Base-by-base conservation (phyloP, 2,797 vertebrate genomes). In the Phylloscopus collybita region DNA sequence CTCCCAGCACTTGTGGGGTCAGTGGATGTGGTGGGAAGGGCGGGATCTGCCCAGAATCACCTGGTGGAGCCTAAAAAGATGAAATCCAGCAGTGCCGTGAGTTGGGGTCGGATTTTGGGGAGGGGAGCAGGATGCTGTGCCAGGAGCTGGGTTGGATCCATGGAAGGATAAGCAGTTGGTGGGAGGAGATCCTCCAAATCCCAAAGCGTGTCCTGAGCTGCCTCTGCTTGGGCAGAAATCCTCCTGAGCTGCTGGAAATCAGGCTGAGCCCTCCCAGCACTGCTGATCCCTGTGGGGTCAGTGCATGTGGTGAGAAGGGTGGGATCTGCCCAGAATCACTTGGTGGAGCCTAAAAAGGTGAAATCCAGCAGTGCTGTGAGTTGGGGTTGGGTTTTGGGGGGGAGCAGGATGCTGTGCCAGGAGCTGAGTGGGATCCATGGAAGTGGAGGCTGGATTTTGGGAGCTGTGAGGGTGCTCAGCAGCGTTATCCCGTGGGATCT, bases 401-500 rank as follows among this genome's bases (percentile, higher is more conserved):
- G n/a, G 25, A 27, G 7, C 5, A 12, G 40, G 88, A 29, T 30
- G 75, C 21, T 51, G 14, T 54, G 14, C 10, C 22, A 9, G 0
- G 3, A 44, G 14, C 40, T 44, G 40, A 21, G 61, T 65, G 42
- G 62, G 62, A 45, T 65, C 62, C 22, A 13, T n/a, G 59, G 36
- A 6, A 20, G 59, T 1, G 71, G 57, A 25, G 45, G 10, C 30
- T 29, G 88, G 0, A 0, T 20, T 9, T 57, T 75, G 14, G 87
- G 90, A 47, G 36, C 23, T 60, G 22, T 26, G 53, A 15, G 45
- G 57, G 20, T 2, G 40, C 30, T 19, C 1, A 17, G 71, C 53
- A 9, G 56, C 0, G 1, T 62, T 36, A 4, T 7, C 54, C 59
- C 2, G 3, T 0, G 9, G 69, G 40, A 26, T 16, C 0, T 0